Percentiles rank a stretch among this genome's conserved stretches.
phyloP scores from a whole-genome alignment of 2,113 vertebrate genomes.

The Puffinus mauretanicus region DNA sequence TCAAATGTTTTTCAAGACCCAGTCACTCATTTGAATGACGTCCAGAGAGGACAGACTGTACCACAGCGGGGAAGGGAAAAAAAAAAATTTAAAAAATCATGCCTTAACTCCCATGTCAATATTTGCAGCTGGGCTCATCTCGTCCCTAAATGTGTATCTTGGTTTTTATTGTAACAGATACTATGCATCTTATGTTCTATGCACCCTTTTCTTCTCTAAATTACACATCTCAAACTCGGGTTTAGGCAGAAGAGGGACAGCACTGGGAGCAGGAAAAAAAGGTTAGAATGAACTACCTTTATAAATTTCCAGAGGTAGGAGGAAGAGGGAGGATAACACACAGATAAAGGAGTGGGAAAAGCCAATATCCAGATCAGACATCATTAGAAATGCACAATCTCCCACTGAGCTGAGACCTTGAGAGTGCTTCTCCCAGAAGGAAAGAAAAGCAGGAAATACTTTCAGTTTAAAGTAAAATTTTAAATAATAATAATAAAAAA shows the following conservation, averaged over 20 bases:
- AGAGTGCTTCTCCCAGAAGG: background rate
- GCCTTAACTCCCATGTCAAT: background rate
- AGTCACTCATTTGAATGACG: background rate
- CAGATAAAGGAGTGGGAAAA: background rate
- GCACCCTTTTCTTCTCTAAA: background rate
- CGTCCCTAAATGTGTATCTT: background rate
- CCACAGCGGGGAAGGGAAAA: background rate
- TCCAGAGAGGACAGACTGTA: conserved; percentile 12
- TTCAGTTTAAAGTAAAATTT: background rate
- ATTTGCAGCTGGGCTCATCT: background rate
- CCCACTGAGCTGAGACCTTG: conserved; percentile 21
- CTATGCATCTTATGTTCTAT: background rate
- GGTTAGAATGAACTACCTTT: background rate
- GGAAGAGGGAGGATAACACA: background rate
- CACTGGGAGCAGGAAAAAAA: background rate
- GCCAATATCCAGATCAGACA: background rate
- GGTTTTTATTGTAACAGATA: background rate
- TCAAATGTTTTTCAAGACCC: background rate
- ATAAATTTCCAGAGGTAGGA: background rate
- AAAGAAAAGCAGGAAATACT: background rate
- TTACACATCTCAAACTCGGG: background rate
- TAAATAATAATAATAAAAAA: background rate
- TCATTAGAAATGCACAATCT: background rate
- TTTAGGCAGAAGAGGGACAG: background rate
- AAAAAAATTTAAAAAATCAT: background rate